phyloP scores from a whole-genome alignment of 2,888 invertebrate genomes.

The Drosophila kambysellisi region DNA sequence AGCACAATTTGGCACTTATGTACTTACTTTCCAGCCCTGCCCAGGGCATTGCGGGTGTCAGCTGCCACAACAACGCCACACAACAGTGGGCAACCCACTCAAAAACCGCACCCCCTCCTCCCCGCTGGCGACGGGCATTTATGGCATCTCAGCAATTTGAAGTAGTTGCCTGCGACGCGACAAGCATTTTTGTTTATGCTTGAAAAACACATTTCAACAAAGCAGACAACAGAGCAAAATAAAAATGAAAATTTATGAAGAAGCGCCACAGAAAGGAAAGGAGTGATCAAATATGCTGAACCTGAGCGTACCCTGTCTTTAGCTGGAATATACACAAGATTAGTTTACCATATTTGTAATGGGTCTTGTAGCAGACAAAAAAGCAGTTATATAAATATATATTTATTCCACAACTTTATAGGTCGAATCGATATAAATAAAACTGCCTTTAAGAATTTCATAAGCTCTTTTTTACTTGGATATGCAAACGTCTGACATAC shows the following conservation, averaged over 20 bases:
- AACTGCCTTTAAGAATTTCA: not conserved
- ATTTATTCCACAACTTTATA: not conserved
- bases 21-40: slow-evolving; percentile 44
- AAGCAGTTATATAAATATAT: not conserved
- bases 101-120: slow-evolving; percentile 6
- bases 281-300: not conserved
- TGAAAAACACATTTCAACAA: slow-evolving; percentile 67
- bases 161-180: slow-evolving; percentile 64
- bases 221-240: slow-evolving; percentile 44
- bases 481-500: slow-evolving; percentile 3
- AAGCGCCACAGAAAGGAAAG: not conserved
- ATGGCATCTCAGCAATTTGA: slow-evolving; percentile 73
- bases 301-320: slow-evolving; percentile 9
- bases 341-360: not conserved
- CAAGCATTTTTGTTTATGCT: slow-evolving; percentile 54
- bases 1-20: slow-evolving; percentile 63
- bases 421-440: not conserved
- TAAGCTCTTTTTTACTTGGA: not conserved
- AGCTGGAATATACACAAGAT: not conserved
- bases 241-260: slow-evolving; percentile 26
- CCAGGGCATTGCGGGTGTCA: slow-evolving; percentile 16
- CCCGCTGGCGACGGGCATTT: slow-evolving; percentile 41
- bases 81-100: slow-evolving; percentile 24
- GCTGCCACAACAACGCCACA: slow-evolving; percentile 34
- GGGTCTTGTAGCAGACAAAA: not conserved